Evolutionary conservation across 2,888 invertebrate species (phyloP).

Genomic region (Neuroscelio doddi): DNA sequence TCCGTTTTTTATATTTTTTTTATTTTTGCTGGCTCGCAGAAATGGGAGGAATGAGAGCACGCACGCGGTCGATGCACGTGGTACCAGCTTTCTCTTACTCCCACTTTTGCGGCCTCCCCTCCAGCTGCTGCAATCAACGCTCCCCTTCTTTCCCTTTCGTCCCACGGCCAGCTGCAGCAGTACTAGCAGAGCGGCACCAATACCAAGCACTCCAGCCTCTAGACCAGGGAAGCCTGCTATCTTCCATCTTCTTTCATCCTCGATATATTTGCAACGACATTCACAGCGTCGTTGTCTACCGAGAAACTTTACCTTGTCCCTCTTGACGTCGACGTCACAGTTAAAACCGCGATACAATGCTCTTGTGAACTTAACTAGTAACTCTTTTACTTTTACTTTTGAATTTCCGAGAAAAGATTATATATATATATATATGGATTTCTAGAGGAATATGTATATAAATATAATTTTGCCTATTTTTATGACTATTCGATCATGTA

Average conservation of each 20-base stretch:
- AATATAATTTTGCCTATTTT: too few species aligned
- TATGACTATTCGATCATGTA: too few species aligned
- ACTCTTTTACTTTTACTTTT: slow-evolving; percentile 13
- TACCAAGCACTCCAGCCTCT: neutral
- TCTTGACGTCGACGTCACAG: slow-evolving; percentile 31
- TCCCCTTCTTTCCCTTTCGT: neutral
- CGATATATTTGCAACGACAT: slow-evolving; percentile 20
- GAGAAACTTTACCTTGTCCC: slow-evolving; percentile 34
- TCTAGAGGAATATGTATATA: too few species aligned
- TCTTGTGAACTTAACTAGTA: slow-evolving; percentile 9
- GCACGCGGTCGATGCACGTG: slow-evolving; percentile 47
- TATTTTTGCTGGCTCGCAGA: slow-evolving; percentile 4
- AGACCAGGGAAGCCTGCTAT: neutral
- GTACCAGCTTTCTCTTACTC: slow-evolving; percentile 34
- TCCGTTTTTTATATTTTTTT: slow-evolving; percentile 34
- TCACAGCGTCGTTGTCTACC: slow-evolving; percentile 25
- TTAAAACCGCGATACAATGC: slow-evolving; percentile 34
- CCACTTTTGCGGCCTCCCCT: slow-evolving; percentile 24
- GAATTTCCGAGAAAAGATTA: slow-evolving; percentile 15
- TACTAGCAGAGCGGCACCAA: too few species aligned
- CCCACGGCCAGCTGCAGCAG: slow-evolving; percentile 8
- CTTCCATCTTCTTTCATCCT: slow-evolving; percentile 6
- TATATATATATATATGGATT: too few species aligned
- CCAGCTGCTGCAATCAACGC: slow-evolving; percentile 4
- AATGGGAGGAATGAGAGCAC: slow-evolving; percentile 19